Percentiles rank a stretch among this genome's conserved stretches.
phyloP scores from a whole-genome alignment of 2,113 vertebrate species.

The Oenanthe oenanthe region DNA sequence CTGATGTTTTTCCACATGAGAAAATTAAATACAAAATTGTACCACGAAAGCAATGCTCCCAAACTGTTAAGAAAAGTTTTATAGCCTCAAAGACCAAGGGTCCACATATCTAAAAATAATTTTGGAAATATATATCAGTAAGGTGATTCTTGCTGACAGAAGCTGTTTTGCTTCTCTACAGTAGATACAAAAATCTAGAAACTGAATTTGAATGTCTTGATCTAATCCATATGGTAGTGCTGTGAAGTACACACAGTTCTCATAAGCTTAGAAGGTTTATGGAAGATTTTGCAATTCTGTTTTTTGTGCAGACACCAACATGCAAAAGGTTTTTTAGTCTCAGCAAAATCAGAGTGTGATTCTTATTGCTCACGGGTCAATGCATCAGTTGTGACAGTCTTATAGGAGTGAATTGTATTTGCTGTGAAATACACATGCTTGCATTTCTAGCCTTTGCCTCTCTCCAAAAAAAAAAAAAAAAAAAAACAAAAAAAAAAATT shows the following conservation, averaged over 20 bases:
- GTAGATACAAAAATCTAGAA: not conserved
- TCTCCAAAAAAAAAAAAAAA: not conserved
- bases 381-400: not conserved
- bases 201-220: not conserved
- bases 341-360: not conserved
- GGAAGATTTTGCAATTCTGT: not conserved
- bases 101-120: not conserved
- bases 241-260: not conserved
- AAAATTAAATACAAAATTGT: not conserved
- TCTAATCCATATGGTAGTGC: not conserved
- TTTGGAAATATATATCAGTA: not conserved
- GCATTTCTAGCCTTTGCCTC: not conserved
- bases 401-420: not conserved
- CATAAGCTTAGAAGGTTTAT: not conserved
- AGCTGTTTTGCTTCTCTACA: not conserved
- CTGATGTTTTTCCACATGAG: rapidly evolving
- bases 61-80: not conserved
- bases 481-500: not conserved
- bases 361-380: not conserved
- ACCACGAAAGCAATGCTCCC: not conserved
- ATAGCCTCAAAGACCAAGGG: not conserved
- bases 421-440: not conserved
- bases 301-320: not conserved
- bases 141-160: not conserved
- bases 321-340: not conserved